Percentiles rank a stretch among this genome's conserved stretches.
Conservation (phyloP, 2,888 invertebrate genomes). For the Mamestra brassicae region DNA sequence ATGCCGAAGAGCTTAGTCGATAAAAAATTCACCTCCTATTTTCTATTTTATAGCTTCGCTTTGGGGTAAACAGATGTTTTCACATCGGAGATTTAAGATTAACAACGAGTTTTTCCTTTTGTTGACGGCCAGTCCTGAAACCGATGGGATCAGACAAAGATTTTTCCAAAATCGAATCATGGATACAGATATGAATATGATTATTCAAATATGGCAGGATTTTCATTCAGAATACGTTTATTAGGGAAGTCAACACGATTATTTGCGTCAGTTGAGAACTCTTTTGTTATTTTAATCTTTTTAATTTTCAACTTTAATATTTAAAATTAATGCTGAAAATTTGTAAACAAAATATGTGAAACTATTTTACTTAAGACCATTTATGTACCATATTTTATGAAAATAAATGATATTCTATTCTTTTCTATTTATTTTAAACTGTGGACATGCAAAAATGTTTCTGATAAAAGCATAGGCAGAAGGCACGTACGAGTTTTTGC, state of each 20-base stretch:
- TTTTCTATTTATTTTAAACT: background rate
- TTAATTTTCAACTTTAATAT: too few species aligned
- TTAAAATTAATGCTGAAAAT: too few species aligned
- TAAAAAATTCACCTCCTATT: constrained; percentile 58
- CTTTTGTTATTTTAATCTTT: background rate
- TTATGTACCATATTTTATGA: too few species aligned
- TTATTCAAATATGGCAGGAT: constrained; percentile 50
- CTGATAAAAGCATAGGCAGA: background rate
- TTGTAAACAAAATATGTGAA: too few species aligned
- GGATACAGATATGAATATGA: constrained; percentile 54
- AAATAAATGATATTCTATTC: too few species aligned
- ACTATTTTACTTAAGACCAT: too few species aligned
- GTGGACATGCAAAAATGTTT: background rate
- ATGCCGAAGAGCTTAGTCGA: constrained; percentile 57
- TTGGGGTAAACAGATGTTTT: constrained; percentile 63
- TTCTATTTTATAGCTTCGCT: constrained; percentile 62
- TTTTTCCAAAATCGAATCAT: constrained; percentile 58
- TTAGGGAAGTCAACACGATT: constrained; percentile 12
- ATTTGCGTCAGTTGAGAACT: constrained; percentile 12
- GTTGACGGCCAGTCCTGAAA: constrained; percentile 55
- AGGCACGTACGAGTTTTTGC: background rate
- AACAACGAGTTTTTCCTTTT: constrained; percentile 69
- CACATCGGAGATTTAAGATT: constrained; percentile 68
- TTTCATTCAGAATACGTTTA: constrained; percentile 38
- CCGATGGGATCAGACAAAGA: constrained; percentile 47